phyloP scores from a whole-genome alignment of 2,113 vertebrate genomes.

The Tragelaphus scriptus region DNA sequence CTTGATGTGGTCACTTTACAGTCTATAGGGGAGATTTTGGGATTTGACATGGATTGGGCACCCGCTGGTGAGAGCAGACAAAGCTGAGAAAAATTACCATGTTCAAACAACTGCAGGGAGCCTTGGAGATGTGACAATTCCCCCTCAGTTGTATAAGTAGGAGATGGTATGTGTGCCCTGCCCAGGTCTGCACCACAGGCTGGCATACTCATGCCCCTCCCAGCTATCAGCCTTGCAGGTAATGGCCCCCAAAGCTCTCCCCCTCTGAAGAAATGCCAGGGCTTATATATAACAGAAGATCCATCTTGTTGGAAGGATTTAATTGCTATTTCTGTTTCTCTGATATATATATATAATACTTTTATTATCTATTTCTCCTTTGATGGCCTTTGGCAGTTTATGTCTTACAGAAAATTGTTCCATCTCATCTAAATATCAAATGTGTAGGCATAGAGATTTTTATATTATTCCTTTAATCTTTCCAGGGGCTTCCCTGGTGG shows the following conservation, averaged over 20 bases:
- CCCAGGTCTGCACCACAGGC: fast-evolving
- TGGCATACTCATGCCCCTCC: fast-evolving
- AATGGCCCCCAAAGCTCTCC: fast-evolving
- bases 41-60: not conserved
- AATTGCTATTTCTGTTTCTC: not conserved
- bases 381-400: not conserved
- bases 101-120: not conserved
- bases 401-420: not conserved
- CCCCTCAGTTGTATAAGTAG: fast-evolving
- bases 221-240: not conserved
- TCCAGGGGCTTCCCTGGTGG: not conserved
- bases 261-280: not conserved
- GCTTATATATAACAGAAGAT: not conserved
- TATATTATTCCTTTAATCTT: not conserved
- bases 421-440: not conserved
- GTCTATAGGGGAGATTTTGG: not conserved
- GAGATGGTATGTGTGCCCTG: too few relatives aligned
- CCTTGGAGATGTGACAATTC: fast-evolving
- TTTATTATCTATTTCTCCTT: not conserved
- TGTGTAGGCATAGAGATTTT: not conserved
- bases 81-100: not conserved
- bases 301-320: not conserved
- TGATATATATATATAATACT: too few relatives aligned
- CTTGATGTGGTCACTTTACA: not conserved
- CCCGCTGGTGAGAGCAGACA: not conserved